A percentile compares a stretch with the other conserved stretches of the same genome.
These are phyloP conservation scores for Nothoprocta perdicaria DNA, from an alignment of 2,113 vertebrate species.

Conservation along the genomic window DNA sequence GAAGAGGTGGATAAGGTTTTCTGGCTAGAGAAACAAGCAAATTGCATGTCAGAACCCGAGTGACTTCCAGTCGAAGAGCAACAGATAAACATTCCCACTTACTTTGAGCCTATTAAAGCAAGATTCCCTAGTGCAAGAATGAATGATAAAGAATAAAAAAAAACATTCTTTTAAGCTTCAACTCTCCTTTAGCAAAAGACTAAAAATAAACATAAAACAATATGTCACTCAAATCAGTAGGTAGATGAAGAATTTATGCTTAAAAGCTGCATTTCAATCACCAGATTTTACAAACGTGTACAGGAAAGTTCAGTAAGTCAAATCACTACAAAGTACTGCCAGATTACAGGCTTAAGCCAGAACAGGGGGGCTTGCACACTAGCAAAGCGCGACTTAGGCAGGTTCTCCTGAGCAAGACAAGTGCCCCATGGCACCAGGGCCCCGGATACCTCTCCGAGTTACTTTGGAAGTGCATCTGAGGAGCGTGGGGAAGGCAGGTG, in stretches of 20 bases:
- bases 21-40: constrained; percentile 77
- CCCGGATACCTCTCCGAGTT: not conserved
- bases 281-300: not conserved
- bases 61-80: constrained; percentile 39
- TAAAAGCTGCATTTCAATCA: not conserved
- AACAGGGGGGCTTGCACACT: not conserved
- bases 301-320: not conserved
- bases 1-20: constrained; percentile 87
- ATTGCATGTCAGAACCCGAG: constrained; percentile 58
- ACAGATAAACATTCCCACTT: constrained; percentile 39
- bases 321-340: not conserved
- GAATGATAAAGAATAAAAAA: not conserved
- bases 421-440: rapidly evolving
- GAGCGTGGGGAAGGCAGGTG: not conserved
- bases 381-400: not conserved
- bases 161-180: not conserved
- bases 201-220: constrained; percentile 55
- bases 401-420: not conserved
- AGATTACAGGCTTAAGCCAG: not conserved
- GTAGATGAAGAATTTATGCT: not conserved
- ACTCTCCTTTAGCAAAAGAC: not conserved
- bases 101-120: constrained; percentile 16
- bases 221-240: not conserved
- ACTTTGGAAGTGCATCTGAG: rapidly evolving
- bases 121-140: not conserved